Evolutionary conservation across 1,140 invertebrate species (phyloP).

Genomic region (Pollicipes pollicipes): DNA sequence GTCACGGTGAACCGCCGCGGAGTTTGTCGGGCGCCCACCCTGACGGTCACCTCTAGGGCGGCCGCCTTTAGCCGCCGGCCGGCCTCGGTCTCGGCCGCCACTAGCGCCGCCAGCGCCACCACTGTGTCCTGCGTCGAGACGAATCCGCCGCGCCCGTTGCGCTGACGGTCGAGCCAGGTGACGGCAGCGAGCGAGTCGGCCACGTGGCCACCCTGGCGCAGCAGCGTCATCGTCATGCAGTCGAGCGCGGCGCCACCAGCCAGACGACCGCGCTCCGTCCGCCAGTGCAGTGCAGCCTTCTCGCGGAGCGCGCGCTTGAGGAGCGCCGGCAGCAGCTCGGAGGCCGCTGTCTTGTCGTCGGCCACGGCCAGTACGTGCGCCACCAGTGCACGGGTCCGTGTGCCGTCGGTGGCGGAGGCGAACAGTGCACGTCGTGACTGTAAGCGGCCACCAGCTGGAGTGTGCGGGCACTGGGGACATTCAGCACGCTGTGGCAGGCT

Average conservation of each 20-base stretch:
- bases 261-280: slow-evolving; percentile 18
- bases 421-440: no score
- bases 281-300: slow-evolving; percentile 30
- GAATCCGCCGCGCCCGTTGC: slow-evolving; percentile 48
- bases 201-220: slow-evolving; percentile 30
- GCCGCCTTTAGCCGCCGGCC: background rate
- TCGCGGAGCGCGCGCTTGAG: slow-evolving; percentile 15
- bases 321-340: slow-evolving; percentile 15
- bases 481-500: no score
- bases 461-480: no score
- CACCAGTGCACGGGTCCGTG: no score
- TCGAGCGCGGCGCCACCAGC: slow-evolving; percentile 28
- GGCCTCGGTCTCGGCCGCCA: background rate
- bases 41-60: background rate
- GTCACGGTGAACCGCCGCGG: background rate
- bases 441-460: no score
- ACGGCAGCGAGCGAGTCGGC: slow-evolving; percentile 31
- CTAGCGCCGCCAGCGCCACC: slow-evolving; percentile 13
- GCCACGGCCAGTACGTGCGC: slow-evolving; percentile 42
- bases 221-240: slow-evolving; percentile 45
- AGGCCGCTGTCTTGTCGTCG: slow-evolving; percentile 20
- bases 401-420: no score
- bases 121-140: slow-evolving; percentile 38
- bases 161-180: slow-evolving; percentile 50
- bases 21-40: no score